Conservation (phyloP, 2,888 invertebrate species). For the Lycocerus yunnanus region DNA sequence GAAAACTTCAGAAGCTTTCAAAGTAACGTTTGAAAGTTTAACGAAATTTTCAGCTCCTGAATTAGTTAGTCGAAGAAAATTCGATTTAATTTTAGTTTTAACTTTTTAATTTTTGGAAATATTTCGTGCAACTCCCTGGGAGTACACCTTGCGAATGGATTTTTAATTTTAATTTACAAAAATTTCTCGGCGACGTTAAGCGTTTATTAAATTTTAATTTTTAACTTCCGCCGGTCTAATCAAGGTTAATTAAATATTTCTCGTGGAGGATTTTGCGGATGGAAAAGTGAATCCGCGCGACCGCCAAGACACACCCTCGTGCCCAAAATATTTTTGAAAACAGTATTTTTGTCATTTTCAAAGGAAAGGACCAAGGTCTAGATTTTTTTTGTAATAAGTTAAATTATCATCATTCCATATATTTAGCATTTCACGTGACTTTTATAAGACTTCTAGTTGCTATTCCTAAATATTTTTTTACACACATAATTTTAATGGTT, state of each 20-base stretch:
- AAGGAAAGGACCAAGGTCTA: constrained; percentile 51
- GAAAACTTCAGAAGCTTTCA: not conserved
- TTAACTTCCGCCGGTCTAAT: not conserved
- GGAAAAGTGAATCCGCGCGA: not conserved
- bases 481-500: constrained; percentile 40
- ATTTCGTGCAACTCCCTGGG: not conserved
- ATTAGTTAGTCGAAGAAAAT: not conserved
- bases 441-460: constrained; percentile 54
- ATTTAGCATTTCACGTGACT: constrained; percentile 50
- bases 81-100: not conserved
- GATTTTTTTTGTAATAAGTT: constrained; percentile 37
- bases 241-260: not conserved
- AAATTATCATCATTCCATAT: constrained; percentile 53
- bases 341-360: constrained; percentile 45
- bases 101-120: not conserved
- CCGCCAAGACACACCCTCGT: not conserved
- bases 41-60: not conserved
- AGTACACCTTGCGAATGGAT: not conserved
- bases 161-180: not conserved
- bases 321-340: not conserved
- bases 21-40: not conserved
- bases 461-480: constrained; percentile 57
- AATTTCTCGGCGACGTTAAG: not conserved
- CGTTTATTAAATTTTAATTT: not conserved
- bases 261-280: not conserved